Conservation (phyloP, 2,888 invertebrate species). For the Tineola bisselliella region DNA sequence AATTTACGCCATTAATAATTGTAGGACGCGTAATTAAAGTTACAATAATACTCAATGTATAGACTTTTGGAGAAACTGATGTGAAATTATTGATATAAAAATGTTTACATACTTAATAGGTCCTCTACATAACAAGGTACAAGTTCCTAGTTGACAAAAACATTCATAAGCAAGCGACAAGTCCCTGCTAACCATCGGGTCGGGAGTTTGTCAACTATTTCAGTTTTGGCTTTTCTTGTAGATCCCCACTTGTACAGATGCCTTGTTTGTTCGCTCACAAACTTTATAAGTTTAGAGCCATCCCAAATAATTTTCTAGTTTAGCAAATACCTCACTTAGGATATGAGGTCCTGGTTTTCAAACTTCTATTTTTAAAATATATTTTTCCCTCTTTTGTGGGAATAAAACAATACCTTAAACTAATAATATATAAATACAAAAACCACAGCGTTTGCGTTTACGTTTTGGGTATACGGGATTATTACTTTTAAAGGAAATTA, state of each 20-base stretch:
- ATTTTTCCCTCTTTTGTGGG: too few relatives aligned
- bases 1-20: too few relatives aligned
- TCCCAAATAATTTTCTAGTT: background rate
- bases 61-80: too few relatives aligned
- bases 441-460: too few relatives aligned
- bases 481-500: too few relatives aligned
- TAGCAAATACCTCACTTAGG: background rate
- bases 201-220: slow-evolving; percentile 12
- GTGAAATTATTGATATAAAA: too few relatives aligned
- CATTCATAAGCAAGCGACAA: slow-evolving; percentile 3
- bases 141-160: background rate
- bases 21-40: too few relatives aligned
- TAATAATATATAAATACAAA: too few relatives aligned
- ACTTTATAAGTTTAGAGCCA: background rate
- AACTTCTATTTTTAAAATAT: background rate
- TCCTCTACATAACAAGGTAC: background rate
- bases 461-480: too few relatives aligned
- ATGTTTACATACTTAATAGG: background rate
- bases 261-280: slow-evolving; percentile 7
- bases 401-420: too few relatives aligned
- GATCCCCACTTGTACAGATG: background rate
- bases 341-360: background rate
- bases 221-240: slow-evolving; percentile 2
- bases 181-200: slow-evolving; percentile 1
- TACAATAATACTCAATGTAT: too few relatives aligned